Percentiles rank a stretch among this genome's conserved stretches.
Conservation (phyloP, 2,113 vertebrate genomes). For the Calidris pygmaea region DNA sequence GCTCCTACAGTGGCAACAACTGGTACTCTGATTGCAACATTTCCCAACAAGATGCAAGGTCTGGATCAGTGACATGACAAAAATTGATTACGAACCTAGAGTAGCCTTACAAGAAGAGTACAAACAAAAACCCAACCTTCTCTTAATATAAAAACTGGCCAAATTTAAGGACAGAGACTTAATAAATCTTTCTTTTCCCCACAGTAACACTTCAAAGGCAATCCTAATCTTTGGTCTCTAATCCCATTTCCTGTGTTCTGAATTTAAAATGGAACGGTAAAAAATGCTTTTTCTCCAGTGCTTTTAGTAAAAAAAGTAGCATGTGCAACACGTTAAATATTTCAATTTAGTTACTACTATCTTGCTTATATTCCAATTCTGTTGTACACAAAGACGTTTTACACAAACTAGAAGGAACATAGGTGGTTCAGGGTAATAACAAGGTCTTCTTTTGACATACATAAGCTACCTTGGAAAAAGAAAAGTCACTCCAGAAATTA, state of each 20-base stretch:
- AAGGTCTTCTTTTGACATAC: background rate
- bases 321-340: background rate
- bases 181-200: background rate
- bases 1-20: background rate
- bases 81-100: background rate
- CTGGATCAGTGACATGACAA: background rate
- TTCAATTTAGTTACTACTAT: background rate
- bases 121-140: accelerated
- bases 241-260: background rate
- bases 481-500: background rate
- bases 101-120: background rate
- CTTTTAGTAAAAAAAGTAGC: background rate
- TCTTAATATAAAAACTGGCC: background rate
- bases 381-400: background rate
- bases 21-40: background rate
- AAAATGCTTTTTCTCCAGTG: background rate
- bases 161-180: background rate
- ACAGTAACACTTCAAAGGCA: background rate
- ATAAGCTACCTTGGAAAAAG: accelerated
- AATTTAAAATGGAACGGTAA: background rate
- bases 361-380: background rate
- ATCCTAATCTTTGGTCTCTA: background rate
- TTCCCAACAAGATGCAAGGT: background rate
- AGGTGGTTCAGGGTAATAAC: background rate
- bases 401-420: background rate